Evolutionary conservation across 1,140 invertebrate genomes (phyloP).

Genomic region (Atta texana): DNA sequence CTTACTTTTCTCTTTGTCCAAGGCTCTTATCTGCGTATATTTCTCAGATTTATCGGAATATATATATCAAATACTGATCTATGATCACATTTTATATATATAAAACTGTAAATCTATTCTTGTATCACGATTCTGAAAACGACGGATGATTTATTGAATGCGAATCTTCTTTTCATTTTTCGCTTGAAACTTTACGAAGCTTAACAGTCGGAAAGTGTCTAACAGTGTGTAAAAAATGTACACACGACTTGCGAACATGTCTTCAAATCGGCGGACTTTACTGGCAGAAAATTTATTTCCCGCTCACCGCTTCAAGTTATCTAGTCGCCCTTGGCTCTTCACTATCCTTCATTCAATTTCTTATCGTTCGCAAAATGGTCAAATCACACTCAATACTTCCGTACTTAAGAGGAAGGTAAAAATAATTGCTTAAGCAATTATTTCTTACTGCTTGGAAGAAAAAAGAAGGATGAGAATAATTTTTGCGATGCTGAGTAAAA

Average conservation of each 20-base stretch:
- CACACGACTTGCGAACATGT: slow-evolving; percentile 49
- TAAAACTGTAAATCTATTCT: slow-evolving; percentile 14
- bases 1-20: background rate
- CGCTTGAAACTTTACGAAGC: slow-evolving; percentile 32
- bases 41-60: background rate
- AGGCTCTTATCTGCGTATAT: background rate
- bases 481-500: background rate
- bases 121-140: slow-evolving; percentile 15
- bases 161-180: background rate
- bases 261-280: slow-evolving; percentile 34
- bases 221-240: slow-evolving; percentile 34
- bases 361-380: slow-evolving; percentile 57
- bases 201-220: slow-evolving; percentile 10
- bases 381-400: background rate
- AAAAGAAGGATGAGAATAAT: background rate
- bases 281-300: slow-evolving; percentile 70
- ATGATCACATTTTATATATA: background rate
- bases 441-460: background rate
- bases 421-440: slow-evolving; percentile 3
- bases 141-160: slow-evolving; percentile 15
- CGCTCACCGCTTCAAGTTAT: slow-evolving; percentile 66
- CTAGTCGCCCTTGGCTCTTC: slow-evolving; percentile 27
- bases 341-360: slow-evolving; percentile 66
- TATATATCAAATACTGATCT: background rate
- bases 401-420: background rate